These are phyloP conservation scores for Corythaeola cristata DNA, from an alignment of 2,113 vertebrate species.

Conservation along the genomic window DNA sequence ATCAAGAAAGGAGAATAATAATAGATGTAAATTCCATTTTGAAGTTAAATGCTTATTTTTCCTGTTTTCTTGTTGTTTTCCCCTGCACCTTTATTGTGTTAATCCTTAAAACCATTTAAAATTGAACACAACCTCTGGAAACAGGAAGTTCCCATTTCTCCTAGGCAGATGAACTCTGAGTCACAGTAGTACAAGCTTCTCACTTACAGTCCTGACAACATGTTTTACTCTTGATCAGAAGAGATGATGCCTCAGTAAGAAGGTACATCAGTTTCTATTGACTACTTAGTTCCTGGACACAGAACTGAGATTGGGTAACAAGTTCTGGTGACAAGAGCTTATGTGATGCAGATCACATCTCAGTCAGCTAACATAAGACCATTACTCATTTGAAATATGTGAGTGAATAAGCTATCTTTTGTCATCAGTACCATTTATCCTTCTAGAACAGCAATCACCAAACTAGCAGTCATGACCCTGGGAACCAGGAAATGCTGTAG, in stretches of 20 bases:
- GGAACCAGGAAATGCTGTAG: background rate
- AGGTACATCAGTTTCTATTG: background rate
- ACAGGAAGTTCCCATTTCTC: background rate
- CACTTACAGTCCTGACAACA: background rate
- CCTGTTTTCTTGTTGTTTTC: background rate
- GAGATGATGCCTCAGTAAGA: background rate
- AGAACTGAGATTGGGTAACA: background rate
- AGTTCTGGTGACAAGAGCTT: background rate
- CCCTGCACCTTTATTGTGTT: background rate
- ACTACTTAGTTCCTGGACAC: background rate
- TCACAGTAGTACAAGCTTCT: background rate
- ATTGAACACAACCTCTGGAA: background rate
- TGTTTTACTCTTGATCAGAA: background rate
- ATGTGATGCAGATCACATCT: background rate
- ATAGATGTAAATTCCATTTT: background rate
- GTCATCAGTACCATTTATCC: background rate
- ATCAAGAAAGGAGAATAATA: background rate
- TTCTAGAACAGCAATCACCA: background rate
- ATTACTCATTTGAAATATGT: background rate
- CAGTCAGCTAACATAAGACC: background rate
- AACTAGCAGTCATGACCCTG: background rate
- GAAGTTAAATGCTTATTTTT: background rate
- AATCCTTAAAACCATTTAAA: background rate
- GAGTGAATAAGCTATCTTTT: background rate
- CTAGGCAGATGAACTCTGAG: background rate